Evolutionary conservation across 2,888 invertebrate genomes (phyloP).

Genomic region (Teinopalpus imperialis): DNA sequence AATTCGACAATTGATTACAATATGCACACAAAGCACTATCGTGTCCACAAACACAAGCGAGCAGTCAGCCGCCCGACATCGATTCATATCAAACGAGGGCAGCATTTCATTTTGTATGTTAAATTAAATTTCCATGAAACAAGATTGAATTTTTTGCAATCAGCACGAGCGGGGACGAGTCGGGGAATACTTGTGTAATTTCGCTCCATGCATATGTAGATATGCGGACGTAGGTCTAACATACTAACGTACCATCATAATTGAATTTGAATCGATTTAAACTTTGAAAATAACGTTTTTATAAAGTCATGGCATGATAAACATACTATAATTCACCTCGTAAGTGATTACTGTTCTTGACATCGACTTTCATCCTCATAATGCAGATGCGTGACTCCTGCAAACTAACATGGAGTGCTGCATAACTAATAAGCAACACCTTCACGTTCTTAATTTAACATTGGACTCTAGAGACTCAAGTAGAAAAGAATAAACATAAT

Average conservation of each 20-base stretch:
- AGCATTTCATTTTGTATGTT: slow-evolving; percentile 80
- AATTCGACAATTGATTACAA: slow-evolving; percentile 78
- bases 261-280: no score
- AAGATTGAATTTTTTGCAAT: slow-evolving; percentile 82
- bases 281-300: no score
- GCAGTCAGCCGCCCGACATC: slow-evolving; percentile 70
- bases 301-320: no score
- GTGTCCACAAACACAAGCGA: slow-evolving; percentile 74
- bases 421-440: no score
- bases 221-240: slow-evolving; percentile 25
- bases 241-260: slow-evolving; percentile 4
- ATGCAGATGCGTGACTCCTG: no score
- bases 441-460: no score
- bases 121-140: slow-evolving; percentile 82
- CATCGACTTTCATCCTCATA: no score
- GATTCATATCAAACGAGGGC: slow-evolving; percentile 76
- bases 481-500: no score
- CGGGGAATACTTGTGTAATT: slow-evolving; percentile 51
- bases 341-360: no score
- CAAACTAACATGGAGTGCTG: no score
- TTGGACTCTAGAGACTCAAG: no score
- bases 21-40: slow-evolving; percentile 74
- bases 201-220: slow-evolving; percentile 32
- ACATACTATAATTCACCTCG: no score
- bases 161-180: slow-evolving; percentile 60